Conservation (phyloP, 1,140 invertebrate species). For the Pseudomyrmex sp. region DNA sequence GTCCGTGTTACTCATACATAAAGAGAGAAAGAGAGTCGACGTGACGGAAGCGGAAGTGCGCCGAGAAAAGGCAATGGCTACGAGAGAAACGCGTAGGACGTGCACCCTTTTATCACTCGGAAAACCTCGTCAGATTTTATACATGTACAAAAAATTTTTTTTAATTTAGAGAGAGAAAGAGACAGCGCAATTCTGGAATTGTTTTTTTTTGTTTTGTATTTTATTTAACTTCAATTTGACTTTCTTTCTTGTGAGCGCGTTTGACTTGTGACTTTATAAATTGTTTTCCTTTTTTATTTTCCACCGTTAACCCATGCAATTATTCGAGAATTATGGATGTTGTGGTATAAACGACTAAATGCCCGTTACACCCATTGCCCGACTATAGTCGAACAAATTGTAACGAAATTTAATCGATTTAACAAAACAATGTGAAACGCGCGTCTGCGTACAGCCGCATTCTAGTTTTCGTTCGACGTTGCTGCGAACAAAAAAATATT, state of each 20-base stretch:
- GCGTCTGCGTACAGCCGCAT: background rate
- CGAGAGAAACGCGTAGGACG: background rate
- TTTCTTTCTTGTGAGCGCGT: background rate
- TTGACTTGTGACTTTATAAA: background rate
- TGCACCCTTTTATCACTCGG: constrained; percentile 6
- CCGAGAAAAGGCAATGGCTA: constrained; percentile 38
- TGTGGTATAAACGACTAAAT: background rate
- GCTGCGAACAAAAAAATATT: background rate
- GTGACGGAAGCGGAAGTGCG: constrained; percentile 36
- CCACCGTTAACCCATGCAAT: background rate
- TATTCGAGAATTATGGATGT: background rate
- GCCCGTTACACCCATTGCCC: background rate
- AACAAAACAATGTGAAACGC: constrained; percentile 10
- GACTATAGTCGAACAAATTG: background rate
- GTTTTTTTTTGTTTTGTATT: too few relatives aligned
- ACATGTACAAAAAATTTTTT: background rate
- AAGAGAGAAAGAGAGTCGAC: constrained; percentile 29
- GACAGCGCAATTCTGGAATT: too few relatives aligned
- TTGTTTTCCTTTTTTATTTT: constrained; percentile 1
- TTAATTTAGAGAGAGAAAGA: background rate
- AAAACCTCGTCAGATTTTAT: constrained; percentile 19
- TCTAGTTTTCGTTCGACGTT: background rate
- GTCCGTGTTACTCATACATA: constrained; percentile 51
- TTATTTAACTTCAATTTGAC: too few relatives aligned
- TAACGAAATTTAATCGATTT: constrained; percentile 18